phyloP scores from a whole-genome alignment of 2,113 vertebrate species.

The Sprattus sprattus region DNA sequence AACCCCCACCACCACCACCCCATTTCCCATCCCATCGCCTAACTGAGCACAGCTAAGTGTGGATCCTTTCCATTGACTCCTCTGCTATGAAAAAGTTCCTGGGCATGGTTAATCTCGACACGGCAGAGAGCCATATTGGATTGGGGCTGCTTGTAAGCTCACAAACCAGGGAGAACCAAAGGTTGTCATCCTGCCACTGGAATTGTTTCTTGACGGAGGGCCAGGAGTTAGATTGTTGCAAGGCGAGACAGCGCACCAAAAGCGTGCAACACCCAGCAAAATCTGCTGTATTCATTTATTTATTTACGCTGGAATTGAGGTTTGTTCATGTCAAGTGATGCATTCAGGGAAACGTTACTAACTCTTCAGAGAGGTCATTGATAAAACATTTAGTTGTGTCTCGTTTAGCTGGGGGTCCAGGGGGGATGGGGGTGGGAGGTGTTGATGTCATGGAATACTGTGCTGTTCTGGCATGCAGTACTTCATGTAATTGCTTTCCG shows the following conservation, averaged over 20 bases:
- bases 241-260: not conserved
- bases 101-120: slow-evolving; percentile 47
- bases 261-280: not conserved
- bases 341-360: slow-evolving; percentile 17
- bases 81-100: slow-evolving; percentile 42
- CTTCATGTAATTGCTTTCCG: not conserved
- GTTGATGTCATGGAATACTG: not conserved
- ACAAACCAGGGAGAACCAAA: slow-evolving; percentile 53
- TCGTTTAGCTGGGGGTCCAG: not conserved
- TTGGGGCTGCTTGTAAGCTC: slow-evolving; percentile 51
- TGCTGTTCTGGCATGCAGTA: not conserved
- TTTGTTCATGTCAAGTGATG: slow-evolving; percentile 18
- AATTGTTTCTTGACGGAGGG: slow-evolving; percentile 42
- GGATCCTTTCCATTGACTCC: slow-evolving; percentile 60
- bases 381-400: not conserved
- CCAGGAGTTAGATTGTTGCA: slow-evolving; percentile 29
- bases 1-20: slow-evolving; percentile 23
- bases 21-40: slow-evolving; percentile 45
- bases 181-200: slow-evolving; percentile 49
- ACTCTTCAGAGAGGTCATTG: not conserved
- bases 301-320: not conserved
- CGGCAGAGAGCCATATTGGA: slow-evolving; percentile 60
- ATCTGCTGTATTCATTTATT: not conserved
- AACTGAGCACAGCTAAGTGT: slow-evolving; percentile 57
- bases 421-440: not conserved